These are phyloP conservation scores for Acrocera orbiculus DNA, from an alignment of 2,888 invertebrate species.

Conservation along the genomic window DNA sequence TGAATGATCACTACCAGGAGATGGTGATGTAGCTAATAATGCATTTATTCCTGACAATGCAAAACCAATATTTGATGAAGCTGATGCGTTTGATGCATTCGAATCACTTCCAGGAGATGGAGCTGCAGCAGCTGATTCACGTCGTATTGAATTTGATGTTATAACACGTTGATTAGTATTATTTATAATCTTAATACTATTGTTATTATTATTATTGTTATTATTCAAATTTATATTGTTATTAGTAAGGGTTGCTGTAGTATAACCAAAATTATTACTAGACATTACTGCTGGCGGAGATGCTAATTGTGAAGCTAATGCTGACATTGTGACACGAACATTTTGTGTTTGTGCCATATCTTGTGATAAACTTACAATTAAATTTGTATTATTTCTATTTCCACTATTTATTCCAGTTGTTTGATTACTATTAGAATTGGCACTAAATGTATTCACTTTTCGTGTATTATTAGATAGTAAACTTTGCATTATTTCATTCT, in stretches of 20 bases:
- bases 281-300: constrained; percentile 32
- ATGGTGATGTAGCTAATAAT: constrained; percentile 34
- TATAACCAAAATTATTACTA: constrained; percentile 24
- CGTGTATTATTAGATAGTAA: constrained; percentile 23
- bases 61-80: constrained; percentile 32
- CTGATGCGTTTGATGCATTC: constrained; percentile 28
- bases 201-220: constrained; percentile 13
- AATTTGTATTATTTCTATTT: constrained; percentile 15
- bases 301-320: constrained; percentile 30
- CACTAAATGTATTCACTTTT: constrained; percentile 23
- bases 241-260: constrained; percentile 12
- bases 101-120: constrained; percentile 30
- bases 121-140: constrained; percentile 33
- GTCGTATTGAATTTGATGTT: constrained; percentile 27
- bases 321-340: constrained; percentile 32
- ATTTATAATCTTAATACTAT: constrained; percentile 15
- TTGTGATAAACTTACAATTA: constrained; percentile 20
- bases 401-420: constrained; percentile 18
- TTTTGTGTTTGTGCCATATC: constrained; percentile 17
- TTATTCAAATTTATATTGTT: constrained; percentile 7
- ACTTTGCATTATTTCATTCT: constrained; percentile 28
- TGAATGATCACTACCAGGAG: constrained; percentile 27
- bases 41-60: constrained; percentile 41
- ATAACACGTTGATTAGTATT: constrained; percentile 20
- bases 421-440: constrained; percentile 16